Evolutionary conservation across 2,797 vertebrate species (phyloP).

Genomic region (Mormyrus hasselquistii): DNA sequence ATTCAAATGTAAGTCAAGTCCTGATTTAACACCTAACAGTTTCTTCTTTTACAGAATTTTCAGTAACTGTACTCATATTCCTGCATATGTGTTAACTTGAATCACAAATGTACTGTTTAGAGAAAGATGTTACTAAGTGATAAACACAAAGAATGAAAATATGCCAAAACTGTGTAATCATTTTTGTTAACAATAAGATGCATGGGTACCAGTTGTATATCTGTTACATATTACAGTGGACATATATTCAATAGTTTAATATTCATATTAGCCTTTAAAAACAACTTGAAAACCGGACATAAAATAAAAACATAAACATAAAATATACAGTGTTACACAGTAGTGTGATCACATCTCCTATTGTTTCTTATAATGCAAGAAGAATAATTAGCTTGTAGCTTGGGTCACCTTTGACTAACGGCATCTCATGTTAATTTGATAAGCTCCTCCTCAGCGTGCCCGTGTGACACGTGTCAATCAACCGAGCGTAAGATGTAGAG

Average conservation of each 20-base stretch:
- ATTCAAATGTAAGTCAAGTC: neutral
- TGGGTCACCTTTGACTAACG: neutral
- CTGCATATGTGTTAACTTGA: neutral
- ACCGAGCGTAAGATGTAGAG: slow-evolving; percentile 55
- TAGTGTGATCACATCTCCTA: neutral
- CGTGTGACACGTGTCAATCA: slow-evolving; percentile 61
- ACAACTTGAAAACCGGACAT: neutral
- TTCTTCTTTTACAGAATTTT: neutral
- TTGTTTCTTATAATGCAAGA: neutral
- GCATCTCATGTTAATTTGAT: neutral
- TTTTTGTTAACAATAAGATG: neutral
- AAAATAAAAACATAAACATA: neutral
- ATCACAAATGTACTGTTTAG: neutral
- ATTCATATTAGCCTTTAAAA: neutral
- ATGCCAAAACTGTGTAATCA: neutral
- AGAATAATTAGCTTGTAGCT: neutral
- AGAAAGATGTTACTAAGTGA: slow-evolving; percentile 2
- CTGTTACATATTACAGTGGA: neutral
- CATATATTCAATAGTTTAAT: neutral
- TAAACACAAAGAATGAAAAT: neutral
- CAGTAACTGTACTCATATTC: neutral
- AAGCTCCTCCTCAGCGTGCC: slow-evolving; percentile 15
- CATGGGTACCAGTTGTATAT: neutral
- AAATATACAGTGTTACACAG: neutral
- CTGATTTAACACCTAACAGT: neutral